Percentiles rank a stretch among this genome's conserved stretches.
phyloP scores from a whole-genome alignment of 2,113 vertebrate species.

The Brachionichthys hirsutus region DNA sequence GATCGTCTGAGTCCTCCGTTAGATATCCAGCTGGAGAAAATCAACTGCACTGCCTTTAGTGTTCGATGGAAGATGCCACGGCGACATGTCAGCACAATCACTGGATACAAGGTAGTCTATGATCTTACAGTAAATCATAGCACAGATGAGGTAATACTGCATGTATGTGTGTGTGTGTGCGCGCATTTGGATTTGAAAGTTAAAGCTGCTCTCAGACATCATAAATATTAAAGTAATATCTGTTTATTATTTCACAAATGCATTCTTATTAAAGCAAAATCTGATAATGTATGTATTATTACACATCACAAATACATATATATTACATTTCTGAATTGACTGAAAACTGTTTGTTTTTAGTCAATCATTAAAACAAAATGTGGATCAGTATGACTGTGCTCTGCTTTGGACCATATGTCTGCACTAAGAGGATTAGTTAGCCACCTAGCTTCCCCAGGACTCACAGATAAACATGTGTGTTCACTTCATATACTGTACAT shows the following conservation, averaged over 20 bases:
- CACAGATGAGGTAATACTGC: neutral
- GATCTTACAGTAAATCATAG: neutral
- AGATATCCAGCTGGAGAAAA: conserved; percentile 82
- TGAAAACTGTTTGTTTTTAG: conserved; percentile 36
- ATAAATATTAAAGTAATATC: too few relatives aligned
- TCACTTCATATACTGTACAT: conserved; percentile 16
- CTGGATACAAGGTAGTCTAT: conserved; percentile 84
- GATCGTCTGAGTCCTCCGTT: conserved; percentile 88
- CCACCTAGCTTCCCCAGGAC: conserved; percentile 39
- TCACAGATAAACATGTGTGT: conserved; percentile 27
- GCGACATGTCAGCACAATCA: conserved; percentile 80
- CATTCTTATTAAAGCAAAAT: neutral
- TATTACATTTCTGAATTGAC: neutral
- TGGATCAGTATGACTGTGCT: conserved; percentile 51
- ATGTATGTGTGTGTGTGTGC: neutral
- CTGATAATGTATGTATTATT: neutral
- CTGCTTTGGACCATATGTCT: conserved; percentile 68
- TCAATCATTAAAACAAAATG: conserved; percentile 48
- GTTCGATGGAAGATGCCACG: conserved; percentile 90
- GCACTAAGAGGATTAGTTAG: conserved; percentile 72
- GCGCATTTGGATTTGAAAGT: too few relatives aligned
- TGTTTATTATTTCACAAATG: too few relatives aligned
- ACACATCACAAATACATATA: neutral
- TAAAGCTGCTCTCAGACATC: too few relatives aligned
- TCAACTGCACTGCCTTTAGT: conserved; percentile 90